These are phyloP conservation scores for Trichogramma pretiosum DNA, from an alignment of 1,140 invertebrate species.

Conservation along the genomic window DNA sequence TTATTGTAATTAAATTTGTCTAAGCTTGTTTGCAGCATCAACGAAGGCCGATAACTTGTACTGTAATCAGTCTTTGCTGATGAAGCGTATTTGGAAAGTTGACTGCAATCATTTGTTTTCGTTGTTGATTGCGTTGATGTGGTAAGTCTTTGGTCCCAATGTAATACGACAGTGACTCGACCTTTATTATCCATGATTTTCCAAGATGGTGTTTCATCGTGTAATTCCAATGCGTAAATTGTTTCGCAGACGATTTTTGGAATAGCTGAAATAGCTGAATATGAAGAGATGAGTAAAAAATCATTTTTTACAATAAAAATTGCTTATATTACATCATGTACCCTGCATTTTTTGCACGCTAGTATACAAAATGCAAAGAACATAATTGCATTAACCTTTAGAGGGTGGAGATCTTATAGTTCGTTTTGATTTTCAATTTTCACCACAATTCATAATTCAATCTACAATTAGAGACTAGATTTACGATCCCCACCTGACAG, in stretches of 20 bases:
- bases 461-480: too few species aligned
- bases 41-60: constrained; percentile 49
- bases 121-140: constrained; percentile 47
- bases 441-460: too few species aligned
- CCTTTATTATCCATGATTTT: constrained; percentile 95
- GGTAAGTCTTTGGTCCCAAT: constrained; percentile 77
- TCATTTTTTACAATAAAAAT: neutral
- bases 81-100: constrained; percentile 54
- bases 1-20: constrained; percentile 51
- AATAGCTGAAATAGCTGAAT: constrained; percentile 83
- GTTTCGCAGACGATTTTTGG: constrained; percentile 94
- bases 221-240: constrained; percentile 83
- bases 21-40: constrained; percentile 69
- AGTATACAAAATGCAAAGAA: too few species aligned
- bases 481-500: too few species aligned
- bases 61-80: constrained; percentile 49
- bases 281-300: neutral
- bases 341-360: too few species aligned
- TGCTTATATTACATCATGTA: neutral
- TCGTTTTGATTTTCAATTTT: too few species aligned
- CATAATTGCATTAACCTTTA: too few species aligned
- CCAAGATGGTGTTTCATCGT: constrained; percentile 92
- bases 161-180: constrained; percentile 83
- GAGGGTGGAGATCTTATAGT: too few species aligned
- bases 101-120: constrained; percentile 39